Conservation (phyloP, 2,888 invertebrate genomes). For the Balanococcus diminutus region DNA sequence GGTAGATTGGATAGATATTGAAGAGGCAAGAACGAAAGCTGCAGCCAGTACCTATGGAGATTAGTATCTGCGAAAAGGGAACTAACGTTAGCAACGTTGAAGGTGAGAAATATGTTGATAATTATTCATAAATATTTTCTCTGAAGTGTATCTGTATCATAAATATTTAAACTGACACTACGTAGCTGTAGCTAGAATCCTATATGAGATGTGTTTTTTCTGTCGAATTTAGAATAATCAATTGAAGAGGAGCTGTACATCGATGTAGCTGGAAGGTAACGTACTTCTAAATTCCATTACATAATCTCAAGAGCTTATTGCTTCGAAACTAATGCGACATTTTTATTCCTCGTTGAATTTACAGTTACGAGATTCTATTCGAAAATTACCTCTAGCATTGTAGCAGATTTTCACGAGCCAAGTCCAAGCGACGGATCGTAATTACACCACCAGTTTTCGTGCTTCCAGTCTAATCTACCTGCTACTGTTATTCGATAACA, state of each 20-base stretch:
- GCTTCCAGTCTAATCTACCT: slow-evolving; percentile 32
- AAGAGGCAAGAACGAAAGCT: too few species aligned
- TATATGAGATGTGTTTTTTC: too few species aligned
- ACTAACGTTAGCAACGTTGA: too few species aligned
- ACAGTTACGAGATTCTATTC: neutral
- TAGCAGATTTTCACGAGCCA: neutral
- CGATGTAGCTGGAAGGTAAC: too few species aligned
- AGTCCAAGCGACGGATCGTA: neutral
- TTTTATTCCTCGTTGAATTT: neutral
- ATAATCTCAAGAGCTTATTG: neutral
- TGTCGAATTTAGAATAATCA: too few species aligned
- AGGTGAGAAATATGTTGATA: too few species aligned
- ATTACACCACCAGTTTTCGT: slow-evolving; percentile 19
- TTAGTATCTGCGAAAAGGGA: neutral
- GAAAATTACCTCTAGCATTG: neutral
- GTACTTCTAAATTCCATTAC: neutral
- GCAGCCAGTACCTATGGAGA: neutral
- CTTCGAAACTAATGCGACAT: neutral
- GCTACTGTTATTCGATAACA: slow-evolving; percentile 35
- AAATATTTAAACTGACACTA: too few species aligned
- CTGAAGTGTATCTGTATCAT: too few species aligned
- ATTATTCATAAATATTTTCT: too few species aligned
- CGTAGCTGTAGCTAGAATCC: too few species aligned
- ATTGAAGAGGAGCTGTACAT: too few species aligned
- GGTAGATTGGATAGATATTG: too few species aligned